Conservation (phyloP, 2,888 invertebrate genomes). For the Dinocampus coccinellae region DNA sequence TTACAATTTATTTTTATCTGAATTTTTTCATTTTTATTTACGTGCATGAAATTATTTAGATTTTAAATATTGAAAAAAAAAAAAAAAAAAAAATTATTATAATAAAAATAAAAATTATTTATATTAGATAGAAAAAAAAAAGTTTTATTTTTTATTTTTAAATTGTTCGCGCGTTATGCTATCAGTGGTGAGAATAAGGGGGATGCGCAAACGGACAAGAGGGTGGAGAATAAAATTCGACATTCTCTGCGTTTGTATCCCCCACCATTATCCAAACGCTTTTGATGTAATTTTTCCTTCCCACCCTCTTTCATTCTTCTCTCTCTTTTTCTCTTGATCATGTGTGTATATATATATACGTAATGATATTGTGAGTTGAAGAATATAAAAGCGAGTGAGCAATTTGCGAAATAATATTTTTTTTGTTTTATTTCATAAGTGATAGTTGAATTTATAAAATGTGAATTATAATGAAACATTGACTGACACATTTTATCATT, state of each 20-base stretch:
- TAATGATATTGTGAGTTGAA: conserved; percentile 4
- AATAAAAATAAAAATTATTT: background rate
- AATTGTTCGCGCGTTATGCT: conserved; percentile 14
- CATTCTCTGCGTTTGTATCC: background rate
- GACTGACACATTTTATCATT: too few species aligned
- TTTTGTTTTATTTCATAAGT: too few species aligned
- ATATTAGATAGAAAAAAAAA: too few species aligned
- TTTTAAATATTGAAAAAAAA: too few species aligned
- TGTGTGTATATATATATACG: background rate
- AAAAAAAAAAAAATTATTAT: background rate
- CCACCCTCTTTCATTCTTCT: background rate
- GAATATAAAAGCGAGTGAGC: conserved; percentile 18
- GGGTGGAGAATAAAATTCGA: conserved; percentile 5
- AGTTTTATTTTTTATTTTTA: background rate
- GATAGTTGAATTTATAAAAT: too few species aligned
- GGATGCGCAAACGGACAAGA: conserved; percentile 6
- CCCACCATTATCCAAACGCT: background rate
- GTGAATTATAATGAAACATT: too few species aligned
- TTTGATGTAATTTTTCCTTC: background rate
- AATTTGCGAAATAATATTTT: conserved; percentile 40
- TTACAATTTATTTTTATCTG: background rate
- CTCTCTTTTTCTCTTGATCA: background rate
- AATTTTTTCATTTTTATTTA: too few species aligned
- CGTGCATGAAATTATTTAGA: too few species aligned
- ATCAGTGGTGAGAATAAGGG: conserved; percentile 33